Evolutionary conservation across 2,113 vertebrate genomes (phyloP).

Genomic region (Amia ocellicauda): DNA sequence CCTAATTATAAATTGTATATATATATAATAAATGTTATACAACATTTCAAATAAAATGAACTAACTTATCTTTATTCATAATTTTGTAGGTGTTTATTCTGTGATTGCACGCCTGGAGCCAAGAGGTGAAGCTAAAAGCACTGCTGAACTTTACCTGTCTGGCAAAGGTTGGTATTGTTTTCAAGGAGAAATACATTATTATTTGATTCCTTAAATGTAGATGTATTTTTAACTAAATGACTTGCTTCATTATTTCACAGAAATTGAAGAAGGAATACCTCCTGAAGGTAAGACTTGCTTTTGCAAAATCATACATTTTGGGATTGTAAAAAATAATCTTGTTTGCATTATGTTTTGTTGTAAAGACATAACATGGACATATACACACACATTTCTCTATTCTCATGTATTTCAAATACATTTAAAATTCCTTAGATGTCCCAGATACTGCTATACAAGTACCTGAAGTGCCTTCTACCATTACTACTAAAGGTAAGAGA

Average conservation of each 20-base stretch:
- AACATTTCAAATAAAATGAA: conserved; percentile 31
- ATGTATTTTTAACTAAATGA: conserved; percentile 39
- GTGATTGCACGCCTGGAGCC: conserved; percentile 92
- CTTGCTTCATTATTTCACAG: conserved; percentile 65
- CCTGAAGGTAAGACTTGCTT: conserved; percentile 74
- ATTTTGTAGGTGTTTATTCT: conserved; percentile 88
- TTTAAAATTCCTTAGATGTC: conserved; percentile 66
- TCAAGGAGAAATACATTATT: not conserved
- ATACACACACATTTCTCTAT: not conserved
- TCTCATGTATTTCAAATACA: conserved; percentile 9
- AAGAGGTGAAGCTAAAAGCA: conserved; percentile 83
- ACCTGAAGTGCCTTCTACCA: conserved; percentile 65
- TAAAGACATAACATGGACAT: not conserved
- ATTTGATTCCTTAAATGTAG: conserved; percentile 1
- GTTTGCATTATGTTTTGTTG: conserved; percentile 5
- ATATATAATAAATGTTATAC: not conserved
- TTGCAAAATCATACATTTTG: conserved; percentile 8
- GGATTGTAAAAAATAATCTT: not conserved
- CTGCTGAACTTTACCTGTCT: conserved; percentile 85
- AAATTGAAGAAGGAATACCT: conserved; percentile 77
- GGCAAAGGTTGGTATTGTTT: conserved; percentile 74
- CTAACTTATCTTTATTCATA: conserved; percentile 50
- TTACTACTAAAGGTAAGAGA: conserved; percentile 66
- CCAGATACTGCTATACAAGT: conserved; percentile 71
- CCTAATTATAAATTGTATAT: conserved; percentile 10